Evolutionary conservation across 2,888 invertebrate species (phyloP).

Genomic region (Dusona sp.): DNA sequence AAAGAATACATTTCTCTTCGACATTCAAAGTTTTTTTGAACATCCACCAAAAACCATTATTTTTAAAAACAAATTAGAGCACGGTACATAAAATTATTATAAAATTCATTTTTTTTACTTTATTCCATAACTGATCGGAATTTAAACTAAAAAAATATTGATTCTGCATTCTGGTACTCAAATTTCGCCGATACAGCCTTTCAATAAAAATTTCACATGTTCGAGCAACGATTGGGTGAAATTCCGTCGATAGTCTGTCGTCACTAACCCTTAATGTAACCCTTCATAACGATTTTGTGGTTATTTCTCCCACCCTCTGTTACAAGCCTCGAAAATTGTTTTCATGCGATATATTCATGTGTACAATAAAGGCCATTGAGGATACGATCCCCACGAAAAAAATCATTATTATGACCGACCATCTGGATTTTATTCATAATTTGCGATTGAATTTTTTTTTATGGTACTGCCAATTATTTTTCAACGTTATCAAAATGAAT

Average conservation of each 20-base stretch:
- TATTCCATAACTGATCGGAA: no score
- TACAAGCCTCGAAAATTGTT: conserved; percentile 43
- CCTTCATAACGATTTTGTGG: conserved; percentile 16
- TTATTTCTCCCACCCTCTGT: conserved; percentile 1
- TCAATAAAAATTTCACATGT: neutral
- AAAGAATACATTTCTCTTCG: neutral
- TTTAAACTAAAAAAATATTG: no score
- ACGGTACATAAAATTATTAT: no score
- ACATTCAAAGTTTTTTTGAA: neutral
- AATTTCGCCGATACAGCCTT: neutral
- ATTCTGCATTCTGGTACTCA: neutral
- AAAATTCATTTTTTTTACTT: no score
- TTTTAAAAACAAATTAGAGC: neutral
- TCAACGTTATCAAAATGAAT: neutral
- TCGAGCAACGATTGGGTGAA: neutral
- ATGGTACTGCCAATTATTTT: conserved; percentile 15
- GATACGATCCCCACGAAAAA: conserved; percentile 7
- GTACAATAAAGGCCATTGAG: neutral
- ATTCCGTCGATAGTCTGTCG: neutral
- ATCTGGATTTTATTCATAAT: neutral
- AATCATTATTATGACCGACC: neutral
- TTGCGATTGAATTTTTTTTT: conserved; percentile 25
- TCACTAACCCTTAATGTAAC: conserved; percentile 1
- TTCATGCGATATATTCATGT: neutral
- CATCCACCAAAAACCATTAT: neutral